Base-by-base conservation (phyloP, 2,888 invertebrate genomes). In the Ornithoptera priamus region DNA sequence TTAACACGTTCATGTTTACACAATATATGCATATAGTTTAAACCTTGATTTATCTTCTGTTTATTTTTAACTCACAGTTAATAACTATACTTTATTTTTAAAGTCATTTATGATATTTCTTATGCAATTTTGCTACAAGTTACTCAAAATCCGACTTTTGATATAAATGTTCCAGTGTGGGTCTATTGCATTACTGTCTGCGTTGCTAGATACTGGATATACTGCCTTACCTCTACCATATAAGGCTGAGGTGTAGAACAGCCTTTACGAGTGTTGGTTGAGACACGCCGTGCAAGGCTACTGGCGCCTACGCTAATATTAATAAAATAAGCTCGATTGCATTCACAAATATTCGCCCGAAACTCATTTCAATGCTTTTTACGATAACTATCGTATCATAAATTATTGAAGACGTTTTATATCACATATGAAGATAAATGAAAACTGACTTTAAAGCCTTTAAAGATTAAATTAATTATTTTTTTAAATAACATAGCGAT, bases 231-330 rank as follows among this genome's bases (percentile, higher is more conserved):
- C 71, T 75, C 78, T 75, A 73, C 83, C 85, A 71, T 84, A 86
- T 82, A 86, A 83, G 87, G 88, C 74, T 73, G 75, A 78, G 76
- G 76, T 75, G 72, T 75, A 74, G 77, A 75, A 75, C 75, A 71
- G 77, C 82, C 87, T 88, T 85, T 85, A 85, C 83, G 82, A 81
- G 73, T 73, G 72, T 69, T 72, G 68, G 71, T 72, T 46, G 75
- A 75, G 75, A 79, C 77, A 81, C 57, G 79, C 78, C 81, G 81
- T 79, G 81, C 86, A 87, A 89, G 89, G 88, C 83, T 86, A 78
- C 74, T 57, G 74, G 80, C 81, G 78, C 89, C 89, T 77, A 88
- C 89, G 80, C 86, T 79, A 77, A 81, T 80, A 53, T 53, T 53
- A 6, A 53, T 53, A n/a, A 53, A 53, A 53, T 53, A 53, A 53